Percentiles rank a stretch among this genome's conserved stretches.
Conservation (phyloP, 2,797 vertebrate genomes). For the Cossypha niveicapilla region DNA sequence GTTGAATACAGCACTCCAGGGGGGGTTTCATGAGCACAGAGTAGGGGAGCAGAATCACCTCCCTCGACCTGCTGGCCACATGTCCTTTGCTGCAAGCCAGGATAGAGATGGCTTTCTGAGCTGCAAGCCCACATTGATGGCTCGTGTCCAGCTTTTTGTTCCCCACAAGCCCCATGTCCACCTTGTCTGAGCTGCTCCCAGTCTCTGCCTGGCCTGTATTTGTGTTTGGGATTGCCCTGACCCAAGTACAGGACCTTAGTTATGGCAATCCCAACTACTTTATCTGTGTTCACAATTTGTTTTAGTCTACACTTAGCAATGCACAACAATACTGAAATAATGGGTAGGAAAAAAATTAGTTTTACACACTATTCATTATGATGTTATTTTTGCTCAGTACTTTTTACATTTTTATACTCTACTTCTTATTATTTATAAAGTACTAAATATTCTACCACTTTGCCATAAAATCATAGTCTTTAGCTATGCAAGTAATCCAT, state of each 20-base stretch:
- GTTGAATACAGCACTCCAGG: rapidly evolving
- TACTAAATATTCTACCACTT: background rate
- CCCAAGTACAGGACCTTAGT: background rate
- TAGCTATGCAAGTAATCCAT: background rate
- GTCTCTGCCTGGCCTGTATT: background rate
- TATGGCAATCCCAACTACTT: background rate
- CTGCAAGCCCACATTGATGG: background rate
- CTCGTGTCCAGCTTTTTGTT: rapidly evolving
- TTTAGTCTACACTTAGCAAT: background rate
- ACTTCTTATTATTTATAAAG: background rate
- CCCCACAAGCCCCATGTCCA: background rate
- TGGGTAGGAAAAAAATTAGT: rapidly evolving
- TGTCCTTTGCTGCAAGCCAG: background rate
- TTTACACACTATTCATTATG: background rate
- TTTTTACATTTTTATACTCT: background rate
- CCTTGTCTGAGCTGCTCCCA: rapidly evolving
- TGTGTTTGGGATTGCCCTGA: background rate
- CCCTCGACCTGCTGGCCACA: rapidly evolving
- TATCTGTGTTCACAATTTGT: background rate
- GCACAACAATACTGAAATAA: background rate
- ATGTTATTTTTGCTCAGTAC: background rate
- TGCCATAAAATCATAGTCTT: background rate
- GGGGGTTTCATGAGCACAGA: background rate
- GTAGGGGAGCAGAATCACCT: background rate
- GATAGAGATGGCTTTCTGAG: background rate